A percentile compares a stretch with the other conserved stretches of the same genome.
Conservation (phyloP, 2,797 vertebrate genomes). For the Echeneis naucrates region DNA sequence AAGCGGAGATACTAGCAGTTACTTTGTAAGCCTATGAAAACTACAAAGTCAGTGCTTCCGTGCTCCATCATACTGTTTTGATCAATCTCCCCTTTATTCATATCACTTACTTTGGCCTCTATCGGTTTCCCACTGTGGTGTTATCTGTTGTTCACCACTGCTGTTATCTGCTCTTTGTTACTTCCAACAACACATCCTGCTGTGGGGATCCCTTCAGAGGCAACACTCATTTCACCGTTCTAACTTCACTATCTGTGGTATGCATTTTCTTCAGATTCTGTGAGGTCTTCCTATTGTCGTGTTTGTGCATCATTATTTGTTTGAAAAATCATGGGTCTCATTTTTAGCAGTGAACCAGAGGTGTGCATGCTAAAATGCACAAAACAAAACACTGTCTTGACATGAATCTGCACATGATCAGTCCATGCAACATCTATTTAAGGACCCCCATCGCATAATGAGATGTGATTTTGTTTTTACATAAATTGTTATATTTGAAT, state of each 20-base stretch:
- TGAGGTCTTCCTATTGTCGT: background rate
- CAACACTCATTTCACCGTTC: background rate
- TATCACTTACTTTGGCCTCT: conserved; percentile 10
- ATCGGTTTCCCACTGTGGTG: conserved; percentile 5
- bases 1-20: conserved; percentile 37
- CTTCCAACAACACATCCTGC: conserved; percentile 16
- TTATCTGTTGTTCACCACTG: conserved; percentile 7
- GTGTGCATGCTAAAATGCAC: background rate
- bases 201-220: conserved; percentile 3
- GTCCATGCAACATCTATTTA: conserved; percentile 1
- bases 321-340: background rate
- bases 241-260: conserved; percentile 2
- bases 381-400: background rate
- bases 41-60: conserved; percentile 20
- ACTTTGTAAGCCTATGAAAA: conserved; percentile 38
- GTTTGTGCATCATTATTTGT: background rate
- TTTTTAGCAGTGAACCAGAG: no score
- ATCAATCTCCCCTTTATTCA: conserved; percentile 31
- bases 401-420: conserved; percentile 2
- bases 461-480: conserved; percentile 27
- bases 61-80: conserved; percentile 33
- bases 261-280: background rate
- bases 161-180: conserved; percentile 32
- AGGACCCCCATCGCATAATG: conserved; percentile 19
- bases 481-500: conserved; percentile 28